Evolutionary conservation across 1,140 invertebrate genomes (phyloP).

Genomic region (Eurosta solidaginis): DNA sequence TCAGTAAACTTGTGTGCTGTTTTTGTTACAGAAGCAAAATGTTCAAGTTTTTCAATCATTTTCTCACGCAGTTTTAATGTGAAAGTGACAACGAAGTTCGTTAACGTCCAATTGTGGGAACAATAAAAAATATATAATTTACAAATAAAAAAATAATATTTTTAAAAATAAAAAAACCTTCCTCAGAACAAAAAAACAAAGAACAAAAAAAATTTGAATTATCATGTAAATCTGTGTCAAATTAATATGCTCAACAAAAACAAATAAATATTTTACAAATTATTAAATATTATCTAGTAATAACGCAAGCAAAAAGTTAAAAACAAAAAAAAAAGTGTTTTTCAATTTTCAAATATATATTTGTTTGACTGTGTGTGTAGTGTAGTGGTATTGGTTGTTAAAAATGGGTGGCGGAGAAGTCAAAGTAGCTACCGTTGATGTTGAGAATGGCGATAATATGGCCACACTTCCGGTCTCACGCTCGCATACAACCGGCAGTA

Average conservation of each 20-base stretch:
- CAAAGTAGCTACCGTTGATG: conserved; percentile 83
- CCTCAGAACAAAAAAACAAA: background rate
- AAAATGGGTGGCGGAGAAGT: conserved; percentile 75
- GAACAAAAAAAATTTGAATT: conserved; percentile 34
- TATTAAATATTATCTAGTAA: background rate
- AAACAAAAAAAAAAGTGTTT: conserved; percentile 11
- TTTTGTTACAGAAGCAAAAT: background rate
- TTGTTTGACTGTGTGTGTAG: background rate
- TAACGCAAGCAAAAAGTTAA: background rate
- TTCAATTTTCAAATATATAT: background rate
- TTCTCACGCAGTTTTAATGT: conserved; percentile 28
- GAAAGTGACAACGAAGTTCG: conserved; percentile 31
- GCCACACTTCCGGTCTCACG: conserved; percentile 80
- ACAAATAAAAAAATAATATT: background rate
- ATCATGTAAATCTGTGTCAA: conserved; percentile 29
- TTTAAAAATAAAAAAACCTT: conserved; percentile 25
- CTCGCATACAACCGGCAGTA: conserved; percentile 66
- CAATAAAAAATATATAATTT: conserved; percentile 19
- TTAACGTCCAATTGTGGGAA: conserved; percentile 31
- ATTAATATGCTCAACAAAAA: conserved; percentile 12
- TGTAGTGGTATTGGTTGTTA: too few relatives aligned
- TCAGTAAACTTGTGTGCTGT: background rate
- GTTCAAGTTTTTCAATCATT: background rate
- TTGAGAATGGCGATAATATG: conserved; percentile 81
- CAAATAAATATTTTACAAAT: conserved; percentile 25